Percentiles rank a stretch among this genome's conserved stretches.
Conservation (phyloP, 2,888 invertebrate genomes). For the Tetranychus piercei region DNA sequence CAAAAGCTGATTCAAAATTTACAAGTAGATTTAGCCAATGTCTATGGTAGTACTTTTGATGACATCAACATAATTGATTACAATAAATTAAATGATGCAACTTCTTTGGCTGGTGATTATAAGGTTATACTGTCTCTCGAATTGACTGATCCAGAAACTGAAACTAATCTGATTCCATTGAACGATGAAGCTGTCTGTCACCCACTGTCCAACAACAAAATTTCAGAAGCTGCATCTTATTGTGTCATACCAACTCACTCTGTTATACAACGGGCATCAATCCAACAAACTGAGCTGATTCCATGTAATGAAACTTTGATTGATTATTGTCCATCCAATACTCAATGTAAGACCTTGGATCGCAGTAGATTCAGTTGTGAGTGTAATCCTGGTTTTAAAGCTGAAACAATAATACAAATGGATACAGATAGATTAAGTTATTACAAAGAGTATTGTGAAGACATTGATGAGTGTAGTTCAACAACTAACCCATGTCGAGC, state of each 20-base stretch:
- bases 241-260: neutral
- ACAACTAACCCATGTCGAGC: neutral
- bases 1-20: neutral
- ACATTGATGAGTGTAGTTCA: neutral
- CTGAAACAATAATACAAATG: neutral
- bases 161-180: neutral
- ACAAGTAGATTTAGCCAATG: neutral
- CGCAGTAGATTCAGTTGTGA: neutral
- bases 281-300: neutral
- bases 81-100: neutral
- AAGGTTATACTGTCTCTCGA: neutral
- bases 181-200: neutral
- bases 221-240: neutral
- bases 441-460: conserved; percentile 1
- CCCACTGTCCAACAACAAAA: neutral
- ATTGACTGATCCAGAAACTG: neutral
- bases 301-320: neutral
- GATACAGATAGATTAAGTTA: neutral
- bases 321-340: neutral
- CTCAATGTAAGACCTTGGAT: neutral
- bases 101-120: neutral
- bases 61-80: neutral
- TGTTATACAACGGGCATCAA: neutral
- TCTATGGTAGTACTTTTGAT: neutral
- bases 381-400: neutral